phyloP scores from a whole-genome alignment of 2,797 vertebrate genomes.

The Sebastes minor region DNA sequence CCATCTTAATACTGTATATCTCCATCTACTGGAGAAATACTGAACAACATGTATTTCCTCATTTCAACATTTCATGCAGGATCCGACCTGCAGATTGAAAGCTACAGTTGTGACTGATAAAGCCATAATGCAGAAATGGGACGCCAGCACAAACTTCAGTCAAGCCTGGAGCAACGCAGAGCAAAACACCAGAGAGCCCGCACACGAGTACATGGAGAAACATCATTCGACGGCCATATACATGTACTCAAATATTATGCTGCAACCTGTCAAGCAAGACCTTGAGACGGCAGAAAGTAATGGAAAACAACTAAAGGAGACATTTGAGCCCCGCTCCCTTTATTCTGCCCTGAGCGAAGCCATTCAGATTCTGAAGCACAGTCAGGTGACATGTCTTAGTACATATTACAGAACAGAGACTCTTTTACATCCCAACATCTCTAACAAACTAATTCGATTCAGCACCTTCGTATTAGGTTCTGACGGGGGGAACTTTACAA shows the following conservation, averaged over 20 bases:
- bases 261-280: neutral
- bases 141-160: slow-evolving; percentile 3
- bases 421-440: slow-evolving; percentile 15
- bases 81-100: slow-evolving; percentile 24
- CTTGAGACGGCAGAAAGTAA: neutral
- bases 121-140: neutral
- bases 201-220: slow-evolving; percentile 39
- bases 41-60: neutral
- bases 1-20: neutral
- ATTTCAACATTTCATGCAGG: slow-evolving; percentile 10
- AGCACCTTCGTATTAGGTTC: slow-evolving; percentile 36
- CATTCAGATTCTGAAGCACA: slow-evolving; percentile 54
- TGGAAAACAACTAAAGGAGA: neutral
- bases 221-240: slow-evolving; percentile 28
- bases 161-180: slow-evolving; percentile 18
- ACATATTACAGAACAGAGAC: slow-evolving; percentile 29
- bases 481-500: neutral
- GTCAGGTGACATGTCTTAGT: slow-evolving; percentile 27
- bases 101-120: slow-evolving; percentile 13
- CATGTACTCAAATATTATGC: slow-evolving; percentile 6
- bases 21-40: slow-evolving; percentile 20
- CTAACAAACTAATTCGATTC: slow-evolving; percentile 31
- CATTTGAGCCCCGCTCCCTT: slow-evolving; percentile 10
- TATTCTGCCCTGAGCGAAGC: slow-evolving; percentile 41
- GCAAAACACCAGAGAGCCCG: slow-evolving; percentile 12